phyloP scores from a whole-genome alignment of 2,797 vertebrate genomes.

The Crenichthys baileyi region DNA sequence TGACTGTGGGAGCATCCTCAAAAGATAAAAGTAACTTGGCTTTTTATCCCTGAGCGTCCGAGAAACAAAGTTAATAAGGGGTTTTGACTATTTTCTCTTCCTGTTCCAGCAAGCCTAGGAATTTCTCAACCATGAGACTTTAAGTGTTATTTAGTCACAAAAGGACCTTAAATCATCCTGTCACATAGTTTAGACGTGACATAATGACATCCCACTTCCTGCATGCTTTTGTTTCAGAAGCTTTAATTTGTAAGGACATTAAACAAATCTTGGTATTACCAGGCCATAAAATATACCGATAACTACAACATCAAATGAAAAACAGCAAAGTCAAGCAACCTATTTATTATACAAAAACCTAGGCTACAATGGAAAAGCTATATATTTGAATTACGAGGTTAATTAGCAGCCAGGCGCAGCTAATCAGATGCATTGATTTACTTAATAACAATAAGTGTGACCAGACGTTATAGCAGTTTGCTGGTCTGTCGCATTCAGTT shows the following conservation, averaged over 20 bases:
- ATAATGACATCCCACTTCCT: conserved; percentile 32
- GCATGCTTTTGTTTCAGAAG: neutral
- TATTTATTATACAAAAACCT: neutral
- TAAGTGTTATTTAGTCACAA: conserved; percentile 69
- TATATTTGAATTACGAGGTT: neutral
- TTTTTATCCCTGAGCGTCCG: conserved; percentile 46
- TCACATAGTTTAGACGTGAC: conserved; percentile 61
- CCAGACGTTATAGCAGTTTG: neutral
- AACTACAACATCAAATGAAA: neutral
- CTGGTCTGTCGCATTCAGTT: neutral
- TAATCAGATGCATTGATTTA: conserved; percentile 3
- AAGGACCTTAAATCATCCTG: conserved; percentile 61
- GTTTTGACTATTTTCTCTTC: conserved; percentile 41
- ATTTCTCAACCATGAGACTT: conserved; percentile 65
- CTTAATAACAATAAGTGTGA: conserved; percentile 3
- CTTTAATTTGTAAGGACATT: neutral
- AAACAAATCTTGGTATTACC: neutral
- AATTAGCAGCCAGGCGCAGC: conserved; percentile 1
- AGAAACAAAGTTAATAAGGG: conserved; percentile 36
- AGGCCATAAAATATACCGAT: too few species aligned
- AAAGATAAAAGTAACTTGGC: conserved; percentile 49
- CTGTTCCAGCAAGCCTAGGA: conserved; percentile 71
- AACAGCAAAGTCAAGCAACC: neutral
- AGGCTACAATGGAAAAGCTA: neutral
- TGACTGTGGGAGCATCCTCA: conserved; percentile 40